Evolutionary conservation across 2,113 vertebrate genomes (phyloP).

Genomic region (Mola mola): DNA sequence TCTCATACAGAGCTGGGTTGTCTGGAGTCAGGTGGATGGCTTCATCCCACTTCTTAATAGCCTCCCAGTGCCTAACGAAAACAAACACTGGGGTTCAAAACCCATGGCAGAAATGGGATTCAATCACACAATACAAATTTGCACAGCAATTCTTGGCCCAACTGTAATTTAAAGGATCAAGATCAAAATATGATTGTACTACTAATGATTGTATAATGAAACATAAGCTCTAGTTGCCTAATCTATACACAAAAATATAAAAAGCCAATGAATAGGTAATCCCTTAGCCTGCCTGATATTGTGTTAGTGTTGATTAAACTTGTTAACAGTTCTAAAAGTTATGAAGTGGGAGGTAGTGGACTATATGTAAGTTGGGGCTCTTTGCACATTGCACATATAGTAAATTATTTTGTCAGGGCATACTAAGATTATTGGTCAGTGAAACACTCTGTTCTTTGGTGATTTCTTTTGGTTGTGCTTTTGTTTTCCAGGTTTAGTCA

Average conservation of each 20-base stretch:
- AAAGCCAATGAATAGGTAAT: not conserved
- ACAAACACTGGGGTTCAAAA: not conserved
- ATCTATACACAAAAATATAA: no score
- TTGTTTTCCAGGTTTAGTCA: no score
- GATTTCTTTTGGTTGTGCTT: no score
- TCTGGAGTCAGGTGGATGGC: constrained; percentile 93
- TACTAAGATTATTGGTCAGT: no score
- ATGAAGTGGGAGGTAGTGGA: not conserved
- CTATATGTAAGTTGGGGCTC: no score
- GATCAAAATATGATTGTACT: not conserved
- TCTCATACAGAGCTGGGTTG: constrained; percentile 92
- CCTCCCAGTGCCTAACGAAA: constrained; percentile 87
- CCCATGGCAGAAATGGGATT: not conserved
- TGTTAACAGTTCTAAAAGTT: no score
- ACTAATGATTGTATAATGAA: not conserved
- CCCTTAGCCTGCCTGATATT: no score
- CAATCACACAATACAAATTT: not conserved
- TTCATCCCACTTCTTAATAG: constrained; percentile 94
- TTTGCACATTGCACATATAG: no score
- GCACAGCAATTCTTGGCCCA: no score
- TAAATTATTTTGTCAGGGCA: no score
- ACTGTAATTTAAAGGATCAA: not conserved
- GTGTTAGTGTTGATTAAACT: no score
- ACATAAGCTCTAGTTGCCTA: not conserved
- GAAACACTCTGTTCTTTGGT: no score